These are phyloP conservation scores for Andrena fulva DNA, from an alignment of 2,888 invertebrate genomes.

Conservation along the genomic window DNA sequence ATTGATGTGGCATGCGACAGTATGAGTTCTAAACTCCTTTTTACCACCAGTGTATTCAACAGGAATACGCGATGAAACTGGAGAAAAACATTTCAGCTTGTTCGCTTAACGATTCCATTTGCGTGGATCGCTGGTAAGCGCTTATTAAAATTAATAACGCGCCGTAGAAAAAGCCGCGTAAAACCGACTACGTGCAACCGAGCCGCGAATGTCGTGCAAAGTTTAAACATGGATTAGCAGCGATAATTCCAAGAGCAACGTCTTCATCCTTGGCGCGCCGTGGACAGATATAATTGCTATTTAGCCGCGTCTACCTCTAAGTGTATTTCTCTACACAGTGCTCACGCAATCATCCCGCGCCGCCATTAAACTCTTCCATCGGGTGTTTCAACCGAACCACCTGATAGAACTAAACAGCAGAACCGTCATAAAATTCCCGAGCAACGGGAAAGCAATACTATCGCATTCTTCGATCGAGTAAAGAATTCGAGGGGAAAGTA, in stretches of 20 bases:
- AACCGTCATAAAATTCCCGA: neutral
- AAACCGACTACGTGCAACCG: neutral
- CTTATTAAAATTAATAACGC: conserved; percentile 22
- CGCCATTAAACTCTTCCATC: neutral
- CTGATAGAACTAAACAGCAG: neutral
- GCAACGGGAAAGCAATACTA: no score
- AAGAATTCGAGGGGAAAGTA: no score
- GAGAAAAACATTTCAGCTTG: neutral
- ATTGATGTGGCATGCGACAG: no score
- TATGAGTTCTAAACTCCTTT: no score
- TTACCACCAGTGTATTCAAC: no score
- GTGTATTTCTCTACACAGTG: neutral
- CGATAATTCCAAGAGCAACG: neutral
- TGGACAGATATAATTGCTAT: neutral
- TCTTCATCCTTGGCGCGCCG: neutral
- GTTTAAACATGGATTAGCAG: no score
- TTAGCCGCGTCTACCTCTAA: neutral
- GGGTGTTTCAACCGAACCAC: neutral
- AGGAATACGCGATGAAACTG: neutral
- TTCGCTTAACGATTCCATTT: neutral
- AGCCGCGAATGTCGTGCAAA: neutral
- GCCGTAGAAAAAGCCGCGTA: neutral
- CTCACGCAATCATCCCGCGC: neutral
- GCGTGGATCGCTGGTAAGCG: neutral
- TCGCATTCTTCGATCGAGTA: no score